A percentile compares a stretch with the other conserved stretches of the same genome.
phyloP scores from a whole-genome alignment of 2,888 invertebrate species.

The Cremastinae sp. region DNA sequence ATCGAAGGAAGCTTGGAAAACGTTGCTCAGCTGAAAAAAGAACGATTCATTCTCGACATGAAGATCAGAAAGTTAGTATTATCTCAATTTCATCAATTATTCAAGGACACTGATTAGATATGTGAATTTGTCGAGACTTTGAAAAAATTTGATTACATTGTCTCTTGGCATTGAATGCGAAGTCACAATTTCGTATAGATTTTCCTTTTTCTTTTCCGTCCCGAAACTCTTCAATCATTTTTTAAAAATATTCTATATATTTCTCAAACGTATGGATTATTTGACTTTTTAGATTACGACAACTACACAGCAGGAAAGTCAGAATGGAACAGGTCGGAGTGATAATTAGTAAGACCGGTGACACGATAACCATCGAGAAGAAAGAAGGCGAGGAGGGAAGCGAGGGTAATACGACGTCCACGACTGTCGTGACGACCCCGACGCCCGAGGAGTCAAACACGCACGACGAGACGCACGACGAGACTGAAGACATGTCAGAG shows the following conservation, averaged over 20 bases:
- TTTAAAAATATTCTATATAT: no score
- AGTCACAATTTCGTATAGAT: no score
- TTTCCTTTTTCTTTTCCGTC: no score
- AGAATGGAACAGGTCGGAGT: conserved; percentile 85
- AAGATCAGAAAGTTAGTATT: conserved; percentile 92
- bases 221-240: no score
- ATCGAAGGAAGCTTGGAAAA: conserved; percentile 94
- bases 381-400: conserved; percentile 73
- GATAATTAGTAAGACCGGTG: conserved; percentile 77
- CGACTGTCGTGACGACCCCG: conserved; percentile 79
- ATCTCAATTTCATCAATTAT: neutral
- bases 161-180: no score
- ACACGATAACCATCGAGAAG: conserved; percentile 77
- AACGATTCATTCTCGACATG: conserved; percentile 95
- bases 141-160: no score
- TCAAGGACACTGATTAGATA: conserved; percentile 27
- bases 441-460: conserved; percentile 81
- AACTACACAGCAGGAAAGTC: conserved; percentile 88
- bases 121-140: no score
- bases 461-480: conserved; percentile 84
- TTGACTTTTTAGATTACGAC: conserved; percentile 82
- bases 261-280: no score
- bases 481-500: conserved; percentile 88
- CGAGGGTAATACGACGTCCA: conserved; percentile 70
- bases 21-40: conserved; percentile 92